Evolutionary conservation across 2,797 vertebrate species (phyloP).

Genomic region (Dromococcyx pavoninus): DNA sequence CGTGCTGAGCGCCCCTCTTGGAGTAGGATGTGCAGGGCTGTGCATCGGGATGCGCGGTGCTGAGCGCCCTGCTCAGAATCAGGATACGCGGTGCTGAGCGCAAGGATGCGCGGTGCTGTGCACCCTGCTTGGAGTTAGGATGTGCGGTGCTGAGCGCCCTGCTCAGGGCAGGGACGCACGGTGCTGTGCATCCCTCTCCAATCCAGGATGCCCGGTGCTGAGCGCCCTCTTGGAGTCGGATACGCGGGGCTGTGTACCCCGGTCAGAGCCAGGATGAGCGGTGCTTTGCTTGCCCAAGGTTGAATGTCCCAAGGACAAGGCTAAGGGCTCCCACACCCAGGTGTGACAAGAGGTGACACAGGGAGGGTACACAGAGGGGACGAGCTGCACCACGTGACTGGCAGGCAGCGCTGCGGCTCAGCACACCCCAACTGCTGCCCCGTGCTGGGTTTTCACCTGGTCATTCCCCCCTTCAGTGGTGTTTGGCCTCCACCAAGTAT

Average conservation of each 20-base stretch:
- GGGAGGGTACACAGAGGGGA: neutral
- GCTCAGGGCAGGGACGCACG: too few relatives aligned
- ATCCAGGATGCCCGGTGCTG: neutral
- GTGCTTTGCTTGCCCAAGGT: accelerated
- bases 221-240: neutral
- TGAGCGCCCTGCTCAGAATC: too few relatives aligned
- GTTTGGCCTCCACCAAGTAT: neutral
- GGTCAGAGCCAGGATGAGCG: too few relatives aligned
- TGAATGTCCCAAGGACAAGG: accelerated
- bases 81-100: too few relatives aligned
- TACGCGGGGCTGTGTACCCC: too few relatives aligned
- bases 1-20: too few relatives aligned
- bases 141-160: neutral
- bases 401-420: neutral
- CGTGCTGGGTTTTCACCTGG: accelerated
- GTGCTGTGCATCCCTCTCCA: too few relatives aligned
- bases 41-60: too few relatives aligned
- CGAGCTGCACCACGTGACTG: accelerated
- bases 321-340: accelerated
- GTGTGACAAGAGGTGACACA: neutral
- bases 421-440: neutral
- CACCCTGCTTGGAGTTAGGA: neutral
- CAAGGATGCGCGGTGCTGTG: neutral
- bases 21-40: too few relatives aligned
- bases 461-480: accelerated